Evolutionary conservation across 2,888 invertebrate genomes (phyloP).

Genomic region (Lamellibrachia satsuma): DNA sequence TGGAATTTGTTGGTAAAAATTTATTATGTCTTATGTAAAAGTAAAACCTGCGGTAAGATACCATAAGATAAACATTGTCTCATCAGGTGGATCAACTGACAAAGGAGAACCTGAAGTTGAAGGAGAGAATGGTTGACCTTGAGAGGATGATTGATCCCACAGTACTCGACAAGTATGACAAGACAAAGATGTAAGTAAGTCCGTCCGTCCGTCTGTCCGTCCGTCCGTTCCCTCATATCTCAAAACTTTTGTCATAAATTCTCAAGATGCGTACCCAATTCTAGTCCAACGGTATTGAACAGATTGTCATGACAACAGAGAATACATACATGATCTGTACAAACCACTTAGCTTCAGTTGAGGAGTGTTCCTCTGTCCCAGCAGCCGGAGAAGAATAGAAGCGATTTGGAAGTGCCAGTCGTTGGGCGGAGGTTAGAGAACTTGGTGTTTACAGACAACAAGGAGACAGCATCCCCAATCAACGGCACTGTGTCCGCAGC

Average conservation of each 20-base stretch:
- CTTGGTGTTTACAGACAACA: conserved; percentile 75
- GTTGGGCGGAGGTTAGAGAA: conserved; percentile 64
- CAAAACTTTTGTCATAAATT: too few species aligned
- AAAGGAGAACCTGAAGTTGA: conserved; percentile 83
- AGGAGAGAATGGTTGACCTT: conserved; percentile 80
- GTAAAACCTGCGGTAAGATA: too few species aligned
- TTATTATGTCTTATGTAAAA: neutral
- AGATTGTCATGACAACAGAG: too few species aligned
- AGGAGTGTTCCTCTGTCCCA: too few species aligned
- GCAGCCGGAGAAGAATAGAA: neutral
- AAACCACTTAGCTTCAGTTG: too few species aligned
- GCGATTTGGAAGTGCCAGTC: conserved; percentile 41
- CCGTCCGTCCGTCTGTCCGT: neutral
- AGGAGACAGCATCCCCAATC: conserved; percentile 40
- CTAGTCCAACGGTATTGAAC: too few species aligned
- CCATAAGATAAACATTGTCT: neutral
- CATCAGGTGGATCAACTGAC: conserved; percentile 78
- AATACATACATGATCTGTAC: too few species aligned
- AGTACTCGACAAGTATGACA: conserved; percentile 25
- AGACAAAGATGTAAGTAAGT: conserved; percentile 19
- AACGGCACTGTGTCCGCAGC: neutral
- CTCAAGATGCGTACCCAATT: too few species aligned
- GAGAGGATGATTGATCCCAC: conserved; percentile 66
- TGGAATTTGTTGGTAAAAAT: neutral
- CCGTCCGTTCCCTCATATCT: too few species aligned